These are phyloP conservation scores for Leptinotarsa defecta DNA, from an alignment of 1,140 invertebrate genomes.

Conservation along the genomic window DNA sequence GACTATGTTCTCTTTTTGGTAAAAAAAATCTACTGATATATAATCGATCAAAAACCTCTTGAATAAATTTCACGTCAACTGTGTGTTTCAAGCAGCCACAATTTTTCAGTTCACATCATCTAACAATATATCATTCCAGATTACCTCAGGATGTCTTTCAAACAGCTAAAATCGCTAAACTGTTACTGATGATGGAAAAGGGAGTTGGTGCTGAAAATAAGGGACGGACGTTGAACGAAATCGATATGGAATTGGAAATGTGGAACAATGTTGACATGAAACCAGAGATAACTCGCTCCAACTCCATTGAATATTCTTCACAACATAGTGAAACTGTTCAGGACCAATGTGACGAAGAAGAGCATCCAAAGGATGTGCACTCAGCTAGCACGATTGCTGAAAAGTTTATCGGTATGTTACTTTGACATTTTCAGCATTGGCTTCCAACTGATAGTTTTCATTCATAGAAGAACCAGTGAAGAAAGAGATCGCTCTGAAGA, in stretches of 20 bases:
- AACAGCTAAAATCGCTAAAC: slow-evolving; percentile 38
- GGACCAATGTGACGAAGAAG: too few species aligned
- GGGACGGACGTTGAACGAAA: slow-evolving; percentile 32
- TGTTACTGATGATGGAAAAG: slow-evolving; percentile 36
- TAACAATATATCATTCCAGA: slow-evolving; percentile 12
- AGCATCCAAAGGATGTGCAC: not conserved
- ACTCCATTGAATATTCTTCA: too few species aligned
- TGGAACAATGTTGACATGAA: not conserved
- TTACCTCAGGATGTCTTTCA: slow-evolving; percentile 33
- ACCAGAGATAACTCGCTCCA: not conserved
- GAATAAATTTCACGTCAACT: too few species aligned
- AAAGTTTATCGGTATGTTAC: too few species aligned
- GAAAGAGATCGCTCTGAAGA: not conserved
- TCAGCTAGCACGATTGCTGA: too few species aligned
- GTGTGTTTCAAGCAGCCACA: too few species aligned
- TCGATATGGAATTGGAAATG: slow-evolving; percentile 28
- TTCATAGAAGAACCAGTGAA: not conserved
- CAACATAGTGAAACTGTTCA: too few species aligned
- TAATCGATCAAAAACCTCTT: too few species aligned
- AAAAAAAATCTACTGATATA: not conserved
- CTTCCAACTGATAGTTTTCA: not conserved
- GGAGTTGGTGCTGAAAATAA: slow-evolving; percentile 26
- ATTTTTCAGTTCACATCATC: not conserved
- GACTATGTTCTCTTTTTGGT: too few species aligned
- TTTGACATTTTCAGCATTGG: not conserved